phyloP scores from a whole-genome alignment of 64 coral and sea anemone genomes.

The Catalaphyllia jardinei region DNA sequence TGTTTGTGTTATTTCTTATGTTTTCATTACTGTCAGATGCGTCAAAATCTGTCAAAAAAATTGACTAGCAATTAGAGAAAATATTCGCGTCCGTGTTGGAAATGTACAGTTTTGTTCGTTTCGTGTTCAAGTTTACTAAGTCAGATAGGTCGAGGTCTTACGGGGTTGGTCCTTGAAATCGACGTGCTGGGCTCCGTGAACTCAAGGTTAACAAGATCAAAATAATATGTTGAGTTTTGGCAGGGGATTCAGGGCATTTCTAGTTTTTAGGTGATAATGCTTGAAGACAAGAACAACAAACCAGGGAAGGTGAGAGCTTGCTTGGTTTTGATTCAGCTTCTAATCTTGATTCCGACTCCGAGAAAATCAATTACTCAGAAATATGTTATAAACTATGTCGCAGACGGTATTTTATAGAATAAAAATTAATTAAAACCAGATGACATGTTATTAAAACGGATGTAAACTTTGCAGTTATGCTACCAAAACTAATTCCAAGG shows the following conservation, averaged over 20 bases:
- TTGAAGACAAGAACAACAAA: not conserved
- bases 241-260: not conserved
- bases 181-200: not conserved
- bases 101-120: not conserved
- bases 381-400: not conserved
- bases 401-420: too few relatives aligned
- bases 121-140: not conserved
- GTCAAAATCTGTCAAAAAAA: conserved; percentile 33
- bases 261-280: conserved; percentile 1
- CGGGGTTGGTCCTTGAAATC: not conserved
- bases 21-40: conserved; percentile 12
- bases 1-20: not conserved
- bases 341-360: not conserved
- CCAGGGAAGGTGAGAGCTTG: not conserved
- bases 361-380: not conserved
- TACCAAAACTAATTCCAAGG: too few relatives aligned
- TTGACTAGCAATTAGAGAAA: conserved; percentile 7
- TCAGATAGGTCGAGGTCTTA: not conserved
- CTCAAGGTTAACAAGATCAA: not conserved
- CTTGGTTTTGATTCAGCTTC: not conserved
- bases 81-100: not conserved
- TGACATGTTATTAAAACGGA: too few relatives aligned
- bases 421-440: too few relatives aligned
- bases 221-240: not conserved
- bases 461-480: too few relatives aligned